Evolutionary conservation across 2,888 invertebrate genomes (phyloP), one percentile per base, ranked within the genome.

Genomic region (Heliothis peltigera): DNA sequence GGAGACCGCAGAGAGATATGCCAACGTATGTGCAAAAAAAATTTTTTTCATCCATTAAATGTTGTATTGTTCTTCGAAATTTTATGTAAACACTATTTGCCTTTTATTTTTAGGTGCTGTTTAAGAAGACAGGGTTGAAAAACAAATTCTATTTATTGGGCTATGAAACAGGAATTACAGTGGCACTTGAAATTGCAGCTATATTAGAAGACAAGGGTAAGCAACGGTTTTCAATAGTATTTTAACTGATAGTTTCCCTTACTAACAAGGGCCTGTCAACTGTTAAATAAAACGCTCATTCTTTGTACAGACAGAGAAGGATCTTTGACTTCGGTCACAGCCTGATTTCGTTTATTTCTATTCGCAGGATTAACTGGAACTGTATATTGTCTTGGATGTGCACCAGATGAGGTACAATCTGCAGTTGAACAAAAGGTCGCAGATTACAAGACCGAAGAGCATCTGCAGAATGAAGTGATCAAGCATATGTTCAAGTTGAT

Each of bases 141-240:
- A 76, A 83, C 8, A 77, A 78, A n/a, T 91, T 89, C 64, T 89
- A 88, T 62, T 64, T 92, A 8, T 51, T 90, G 56, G 91, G 91
- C 1, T 91, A 89, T 60, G 91, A 91, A 65, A 84, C 81, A 54
- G 91, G 91, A 0, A 84, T 87, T 2, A 22, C 79, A 2, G 74
- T 89, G 4, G 89, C 85, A 1, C 55, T 92, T 15, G 91, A 92
- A 72, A 82, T 89, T 47, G 90, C 91, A 15, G 78, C 84, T 10
- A 84, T 91, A 35, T 73, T 92, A 4, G 91, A 92, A 74, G 81
- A 83, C 2, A 69, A 82, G 39, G 91, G 91, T 91, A 75, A 67
- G 62, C 39, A 25, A 47, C 10, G 17, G 44, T 25, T 18, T 6
- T 52, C n/a, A n/a, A n/a, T n/a, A n/a, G n/a, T n/a, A n/a, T n/a